Evolutionary conservation across 2,113 vertebrate genomes (phyloP).

Genomic region (Jacana jacana): DNA sequence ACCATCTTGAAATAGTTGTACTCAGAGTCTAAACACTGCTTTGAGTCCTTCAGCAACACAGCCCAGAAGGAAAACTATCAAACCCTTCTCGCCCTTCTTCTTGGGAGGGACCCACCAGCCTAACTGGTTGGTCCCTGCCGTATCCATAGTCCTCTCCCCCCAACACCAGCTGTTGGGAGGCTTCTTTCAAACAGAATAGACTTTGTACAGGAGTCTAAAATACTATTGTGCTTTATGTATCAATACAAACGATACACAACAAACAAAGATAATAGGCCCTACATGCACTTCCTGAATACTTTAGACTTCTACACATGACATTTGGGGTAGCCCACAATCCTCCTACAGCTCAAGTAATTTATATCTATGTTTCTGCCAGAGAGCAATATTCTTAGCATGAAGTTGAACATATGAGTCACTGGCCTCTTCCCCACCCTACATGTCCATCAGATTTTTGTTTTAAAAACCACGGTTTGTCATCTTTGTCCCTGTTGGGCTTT

Average conservation of each 20-base stretch:
- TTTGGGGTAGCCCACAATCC: background rate
- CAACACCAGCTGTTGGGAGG: background rate
- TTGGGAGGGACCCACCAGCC: background rate
- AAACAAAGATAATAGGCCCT: background rate
- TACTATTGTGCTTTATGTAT: background rate
- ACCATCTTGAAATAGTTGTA: background rate
- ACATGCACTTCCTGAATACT: background rate
- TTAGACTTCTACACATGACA: accelerated
- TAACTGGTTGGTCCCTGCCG: background rate
- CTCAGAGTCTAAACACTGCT: background rate
- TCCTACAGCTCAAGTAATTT: background rate
- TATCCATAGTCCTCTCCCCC: background rate
- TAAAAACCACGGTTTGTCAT: background rate
- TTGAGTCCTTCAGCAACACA: background rate
- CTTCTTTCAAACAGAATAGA: background rate
- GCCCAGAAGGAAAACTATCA: background rate
- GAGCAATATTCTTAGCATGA: background rate
- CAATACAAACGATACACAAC: background rate
- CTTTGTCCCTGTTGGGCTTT: background rate
- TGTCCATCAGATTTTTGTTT: background rate
- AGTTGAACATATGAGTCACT: background rate
- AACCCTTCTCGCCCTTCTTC: background rate
- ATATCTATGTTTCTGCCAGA: background rate
- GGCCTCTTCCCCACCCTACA: background rate
- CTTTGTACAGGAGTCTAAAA: background rate